A percentile compares a stretch with the other conserved stretches of the same genome.
Evolutionary conservation across 1,140 invertebrate genomes (phyloP).

Genomic region (Catajapyx aquilonaris): DNA sequence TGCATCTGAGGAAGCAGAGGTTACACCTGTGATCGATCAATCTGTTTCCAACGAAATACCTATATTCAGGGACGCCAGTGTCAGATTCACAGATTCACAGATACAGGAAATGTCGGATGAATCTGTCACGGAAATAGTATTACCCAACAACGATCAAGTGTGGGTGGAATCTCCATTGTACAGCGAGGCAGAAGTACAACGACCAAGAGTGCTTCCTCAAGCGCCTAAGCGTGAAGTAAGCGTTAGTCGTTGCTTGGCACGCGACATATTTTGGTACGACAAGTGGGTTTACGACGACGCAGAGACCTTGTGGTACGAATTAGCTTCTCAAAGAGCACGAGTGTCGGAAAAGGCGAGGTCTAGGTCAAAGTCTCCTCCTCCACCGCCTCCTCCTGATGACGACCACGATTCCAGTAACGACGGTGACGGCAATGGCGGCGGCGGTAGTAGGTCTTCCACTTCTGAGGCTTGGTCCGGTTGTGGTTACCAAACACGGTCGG

Average conservation of each 20-base stretch:
- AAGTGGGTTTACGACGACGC: constrained; percentile 15
- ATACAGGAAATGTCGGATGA: too few species aligned
- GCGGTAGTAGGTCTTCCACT: neutral
- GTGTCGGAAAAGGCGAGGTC: constrained; percentile 15
- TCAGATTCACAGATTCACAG: too few species aligned
- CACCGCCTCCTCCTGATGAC: constrained; percentile 23
- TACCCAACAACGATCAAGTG: too few species aligned
- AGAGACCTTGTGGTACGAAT: constrained; percentile 15
- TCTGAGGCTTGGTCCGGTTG: neutral
- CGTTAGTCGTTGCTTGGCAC: constrained; percentile 4
- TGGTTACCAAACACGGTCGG: constrained; percentile 1
- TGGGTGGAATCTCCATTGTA: too few species aligned
- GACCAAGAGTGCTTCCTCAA: too few species aligned
- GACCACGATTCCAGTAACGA: constrained; percentile 35
- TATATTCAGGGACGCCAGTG: too few species aligned
- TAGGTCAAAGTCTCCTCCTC: constrained; percentile 21
- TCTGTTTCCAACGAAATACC: too few species aligned
- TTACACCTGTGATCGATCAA: too few species aligned
- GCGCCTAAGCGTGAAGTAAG: too few species aligned
- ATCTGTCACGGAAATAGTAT: too few species aligned
- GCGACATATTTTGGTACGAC: constrained; percentile 14
- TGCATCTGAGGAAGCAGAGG: too few species aligned
- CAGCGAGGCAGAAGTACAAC: too few species aligned
- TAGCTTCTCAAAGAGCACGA: constrained; percentile 7
- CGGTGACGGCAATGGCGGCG: constrained; percentile 17